phyloP scores from a whole-genome alignment of 23 tunicate genomes.

The Botrylloides violaceus region DNA sequence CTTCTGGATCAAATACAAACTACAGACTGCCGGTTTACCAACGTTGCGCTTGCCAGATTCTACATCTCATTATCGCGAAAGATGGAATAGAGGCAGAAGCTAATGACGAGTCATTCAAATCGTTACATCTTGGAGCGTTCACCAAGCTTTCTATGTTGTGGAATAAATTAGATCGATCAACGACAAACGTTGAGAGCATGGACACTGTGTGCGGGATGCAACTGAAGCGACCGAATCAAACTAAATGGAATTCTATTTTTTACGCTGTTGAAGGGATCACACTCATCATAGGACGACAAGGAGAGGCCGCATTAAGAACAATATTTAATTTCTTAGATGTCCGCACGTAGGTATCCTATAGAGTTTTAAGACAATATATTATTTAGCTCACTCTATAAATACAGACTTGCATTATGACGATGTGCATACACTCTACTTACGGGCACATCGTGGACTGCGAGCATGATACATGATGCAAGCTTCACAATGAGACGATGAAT shows the following conservation, averaged over 20 bases:
- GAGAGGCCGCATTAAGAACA: conserved; percentile 2
- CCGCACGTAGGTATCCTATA: background rate
- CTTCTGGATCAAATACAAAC: conserved; percentile 1
- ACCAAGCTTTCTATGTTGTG: background rate
- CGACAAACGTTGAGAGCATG: conserved; percentile 2
- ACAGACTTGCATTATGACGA: too few species aligned
- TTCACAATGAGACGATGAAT: too few species aligned
- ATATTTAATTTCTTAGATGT: background rate
- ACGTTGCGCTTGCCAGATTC: conserved; percentile 24
- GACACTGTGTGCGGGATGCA: conserved; percentile 3
- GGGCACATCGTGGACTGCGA: too few species aligned
- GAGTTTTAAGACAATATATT: too few species aligned
- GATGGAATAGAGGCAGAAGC: background rate
- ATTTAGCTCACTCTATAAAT: too few species aligned
- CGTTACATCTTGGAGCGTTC: background rate
- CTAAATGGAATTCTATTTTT: conserved; percentile 33
- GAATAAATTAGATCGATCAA: background rate
- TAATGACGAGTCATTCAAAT: background rate
- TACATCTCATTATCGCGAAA: conserved; percentile 9
- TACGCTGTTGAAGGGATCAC: conserved; percentile 10
- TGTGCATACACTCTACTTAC: too few species aligned
- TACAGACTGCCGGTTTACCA: conserved; percentile 15
- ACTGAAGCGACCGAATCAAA: conserved; percentile 21
- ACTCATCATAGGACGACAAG: background rate
- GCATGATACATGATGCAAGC: too few species aligned